Evolutionary conservation across 2,888 invertebrate genomes (phyloP).

Genomic region (Drosophila flavopinicola): DNA sequence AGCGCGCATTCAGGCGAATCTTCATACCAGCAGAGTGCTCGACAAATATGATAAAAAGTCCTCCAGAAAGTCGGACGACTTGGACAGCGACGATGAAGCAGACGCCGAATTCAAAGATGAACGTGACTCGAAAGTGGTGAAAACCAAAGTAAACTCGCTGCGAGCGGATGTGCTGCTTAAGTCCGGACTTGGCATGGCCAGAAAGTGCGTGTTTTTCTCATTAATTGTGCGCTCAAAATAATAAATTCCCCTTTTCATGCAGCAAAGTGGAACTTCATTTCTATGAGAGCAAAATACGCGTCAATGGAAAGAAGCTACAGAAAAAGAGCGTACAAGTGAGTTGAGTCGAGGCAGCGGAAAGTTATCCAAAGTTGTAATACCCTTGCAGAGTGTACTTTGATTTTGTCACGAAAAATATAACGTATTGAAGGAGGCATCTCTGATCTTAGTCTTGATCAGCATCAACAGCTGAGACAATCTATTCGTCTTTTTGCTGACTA

Average conservation of each 20-base stretch:
- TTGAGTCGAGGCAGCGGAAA: background rate
- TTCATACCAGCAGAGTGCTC: conserved; percentile 39
- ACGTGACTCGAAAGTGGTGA: conserved; percentile 88
- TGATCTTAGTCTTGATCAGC: background rate
- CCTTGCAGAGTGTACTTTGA: conserved; percentile 26
- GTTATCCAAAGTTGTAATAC: background rate
- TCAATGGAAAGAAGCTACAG: conserved; percentile 90
- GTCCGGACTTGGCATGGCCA: conserved; percentile 88
- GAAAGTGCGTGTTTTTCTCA: conserved; percentile 87
- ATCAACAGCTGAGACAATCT: too few relatives aligned
- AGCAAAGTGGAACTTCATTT: conserved; percentile 92
- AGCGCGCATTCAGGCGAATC: background rate
- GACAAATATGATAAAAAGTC: conserved; percentile 75
- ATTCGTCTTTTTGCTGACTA: too few relatives aligned
- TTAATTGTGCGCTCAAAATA: background rate
- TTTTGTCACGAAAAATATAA: background rate
- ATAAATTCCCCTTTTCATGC: conserved; percentile 30
- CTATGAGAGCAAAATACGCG: conserved; percentile 91
- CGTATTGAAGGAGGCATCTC: background rate
- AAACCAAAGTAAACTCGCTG: conserved; percentile 87
- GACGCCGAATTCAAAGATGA: conserved; percentile 85
- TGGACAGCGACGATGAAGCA: conserved; percentile 86
- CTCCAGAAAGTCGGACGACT: conserved; percentile 71
- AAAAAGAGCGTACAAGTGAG: conserved; percentile 91
- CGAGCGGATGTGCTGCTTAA: conserved; percentile 90